These are phyloP conservation scores for Oreochromis mossambicus DNA, from an alignment of 2,797 vertebrate species.

Conservation along the genomic window DNA sequence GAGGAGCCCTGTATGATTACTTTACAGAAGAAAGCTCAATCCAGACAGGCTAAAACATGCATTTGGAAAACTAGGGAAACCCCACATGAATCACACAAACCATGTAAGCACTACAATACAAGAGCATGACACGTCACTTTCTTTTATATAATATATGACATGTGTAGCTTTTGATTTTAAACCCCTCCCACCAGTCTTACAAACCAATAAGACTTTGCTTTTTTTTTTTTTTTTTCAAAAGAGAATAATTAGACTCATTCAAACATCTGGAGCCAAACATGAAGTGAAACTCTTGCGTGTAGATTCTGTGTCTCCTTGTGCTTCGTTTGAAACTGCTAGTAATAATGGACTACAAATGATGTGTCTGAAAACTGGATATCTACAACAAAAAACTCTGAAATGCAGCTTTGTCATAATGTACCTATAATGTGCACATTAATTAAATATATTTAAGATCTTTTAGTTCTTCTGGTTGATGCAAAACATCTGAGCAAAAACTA, in stretches of 20 bases:
- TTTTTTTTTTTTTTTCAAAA: neutral
- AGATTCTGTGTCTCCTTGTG: neutral
- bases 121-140: neutral
- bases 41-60: neutral
- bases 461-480: neutral
- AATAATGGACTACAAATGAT: neutral
- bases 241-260: neutral
- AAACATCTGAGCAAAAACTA: neutral
- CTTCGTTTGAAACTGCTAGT: neutral
- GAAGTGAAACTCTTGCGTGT: conserved; percentile 7
- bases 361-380: neutral
- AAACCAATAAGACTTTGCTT: neutral
- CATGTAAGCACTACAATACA: neutral
- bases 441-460: neutral
- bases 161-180: neutral
- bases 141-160: neutral
- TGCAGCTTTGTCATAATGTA: neutral
- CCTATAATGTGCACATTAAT: neutral
- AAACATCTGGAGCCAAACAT: conserved; percentile 2
- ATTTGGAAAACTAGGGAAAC: conserved; percentile 40
- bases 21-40: neutral
- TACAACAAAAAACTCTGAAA: neutral
- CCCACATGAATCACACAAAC: conserved; percentile 41
- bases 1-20: neutral
- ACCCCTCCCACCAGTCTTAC: neutral